Evolutionary conservation across 2,113 vertebrate genomes (phyloP).

Genomic region (Cisticola juncidis): DNA sequence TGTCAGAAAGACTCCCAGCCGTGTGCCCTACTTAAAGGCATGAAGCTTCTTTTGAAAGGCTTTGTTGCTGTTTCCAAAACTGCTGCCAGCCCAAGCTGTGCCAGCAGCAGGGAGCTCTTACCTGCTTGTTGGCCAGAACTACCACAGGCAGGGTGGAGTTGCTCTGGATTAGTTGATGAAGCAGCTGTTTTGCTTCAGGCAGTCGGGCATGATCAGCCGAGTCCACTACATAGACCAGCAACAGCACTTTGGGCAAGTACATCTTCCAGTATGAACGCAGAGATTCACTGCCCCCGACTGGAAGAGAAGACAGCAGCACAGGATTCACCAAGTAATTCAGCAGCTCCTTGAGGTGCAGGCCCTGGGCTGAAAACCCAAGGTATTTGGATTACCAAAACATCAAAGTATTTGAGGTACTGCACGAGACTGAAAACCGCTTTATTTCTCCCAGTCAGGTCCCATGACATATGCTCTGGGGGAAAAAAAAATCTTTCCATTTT

Average conservation of each 20-base stretch:
- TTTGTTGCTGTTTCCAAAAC: neutral
- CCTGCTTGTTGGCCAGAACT: slow-evolving; percentile 96
- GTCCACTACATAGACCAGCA: slow-evolving; percentile 92
- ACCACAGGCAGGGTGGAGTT: slow-evolving; percentile 84
- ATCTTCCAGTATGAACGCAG: slow-evolving; percentile 84
- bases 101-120: slow-evolving; percentile 58
- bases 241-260: slow-evolving; percentile 81
- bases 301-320: slow-evolving; percentile 24
- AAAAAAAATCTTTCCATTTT: neutral
- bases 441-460: neutral
- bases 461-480: neutral
- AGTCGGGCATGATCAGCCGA: slow-evolving; percentile 81
- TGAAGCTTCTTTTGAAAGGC: neutral
- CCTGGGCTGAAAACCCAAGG: neutral
- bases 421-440: neutral
- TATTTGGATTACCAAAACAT: neutral
- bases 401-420: neutral
- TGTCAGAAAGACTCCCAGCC: neutral
- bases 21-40: neutral
- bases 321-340: neutral
- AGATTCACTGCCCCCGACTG: slow-evolving; percentile 88
- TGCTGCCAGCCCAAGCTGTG: neutral
- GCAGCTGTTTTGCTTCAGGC: slow-evolving; percentile 81
- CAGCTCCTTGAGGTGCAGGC: neutral
- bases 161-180: slow-evolving; percentile 81